Base-by-base conservation (phyloP, 2,113 vertebrate genomes). In the Pseudopipra pipra region DNA sequence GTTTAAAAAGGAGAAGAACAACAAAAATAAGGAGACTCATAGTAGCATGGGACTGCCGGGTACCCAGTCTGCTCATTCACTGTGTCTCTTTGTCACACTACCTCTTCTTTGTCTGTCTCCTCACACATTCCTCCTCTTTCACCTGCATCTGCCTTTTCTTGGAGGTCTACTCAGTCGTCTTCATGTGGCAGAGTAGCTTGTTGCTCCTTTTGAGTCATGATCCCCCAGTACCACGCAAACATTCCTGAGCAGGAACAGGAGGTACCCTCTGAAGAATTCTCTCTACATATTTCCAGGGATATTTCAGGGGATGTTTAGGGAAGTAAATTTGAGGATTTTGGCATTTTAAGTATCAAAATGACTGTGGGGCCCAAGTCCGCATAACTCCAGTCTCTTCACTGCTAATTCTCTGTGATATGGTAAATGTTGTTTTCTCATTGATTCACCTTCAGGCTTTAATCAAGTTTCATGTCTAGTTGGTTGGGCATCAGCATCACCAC, bases 1-100 rank as follows among this genome's bases (percentile, higher is more conserved):
- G 86, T 99, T 99, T 94, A 99, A 99, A 95, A 99, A 99, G 88
- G 99, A 99, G 89, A 99, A 99, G 82, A 99, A 98, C 97, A 99
- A 98, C 97, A 99, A 98, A 97, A 99, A 99, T 97, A 99, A 98
- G 86, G 99, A 99, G 90, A 96, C 98, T 5, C 98, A 97, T 28
- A 95, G 98, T 43, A 98, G 97, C 91, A 96, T 99, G 85, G 98
- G 98, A 92, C 96, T 98, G 88, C 99, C 99, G 96, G 99, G 99
- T 99, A 98, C 95, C 96, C 28, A 90, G 73, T 31, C 95, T 95
- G 74, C 85, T 84, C 66, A 14, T 90, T 96, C 43, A 2, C 14
- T 74, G 19, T 84, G 51, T 84, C 52, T 52, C 82, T 86, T 22
- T 88, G 52, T 90, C 70, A 65, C 52, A 59, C 70, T 25, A 5